Evolutionary conservation across 2,888 invertebrate genomes (phyloP).

Genomic region (Mesochorus sp.): DNA sequence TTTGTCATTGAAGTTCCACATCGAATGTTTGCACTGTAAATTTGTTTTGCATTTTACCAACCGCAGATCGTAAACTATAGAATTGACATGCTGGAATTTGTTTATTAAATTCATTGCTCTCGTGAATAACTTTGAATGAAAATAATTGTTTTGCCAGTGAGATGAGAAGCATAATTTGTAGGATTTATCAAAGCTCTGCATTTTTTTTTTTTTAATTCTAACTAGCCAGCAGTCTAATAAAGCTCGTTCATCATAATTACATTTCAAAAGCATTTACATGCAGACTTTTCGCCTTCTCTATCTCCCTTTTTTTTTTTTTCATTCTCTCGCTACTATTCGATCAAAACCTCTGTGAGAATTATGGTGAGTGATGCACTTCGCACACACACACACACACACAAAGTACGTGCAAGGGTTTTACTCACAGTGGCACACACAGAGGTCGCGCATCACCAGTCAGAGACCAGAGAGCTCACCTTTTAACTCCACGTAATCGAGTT

Average conservation of each 20-base stretch:
- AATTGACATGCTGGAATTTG: conserved; percentile 15
- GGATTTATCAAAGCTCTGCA: too few relatives aligned
- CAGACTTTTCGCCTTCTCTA: neutral
- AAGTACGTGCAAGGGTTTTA: conserved; percentile 10
- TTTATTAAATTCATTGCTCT: neutral
- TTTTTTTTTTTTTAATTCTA: too few relatives aligned
- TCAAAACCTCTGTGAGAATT: conserved; percentile 15
- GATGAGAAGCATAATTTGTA: neutral
- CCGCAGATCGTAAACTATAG: conserved; percentile 8
- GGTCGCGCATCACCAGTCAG: conserved; percentile 26
- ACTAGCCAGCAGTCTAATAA: too few relatives aligned
- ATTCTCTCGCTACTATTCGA: neutral
- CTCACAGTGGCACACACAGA: conserved; percentile 9
- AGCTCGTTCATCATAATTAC: neutral
- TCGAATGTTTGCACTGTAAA: neutral
- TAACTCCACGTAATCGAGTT: conserved; percentile 54
- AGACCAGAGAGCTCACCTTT: conserved; percentile 54
- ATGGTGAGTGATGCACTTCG: conserved; percentile 51
- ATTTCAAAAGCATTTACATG: neutral
- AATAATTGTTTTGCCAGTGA: neutral
- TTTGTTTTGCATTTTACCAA: conserved; percentile 39
- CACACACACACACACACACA: conserved; percentile 11
- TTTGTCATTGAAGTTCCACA: neutral
- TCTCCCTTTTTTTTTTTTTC: neutral
- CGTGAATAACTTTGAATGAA: neutral